Evolutionary conservation across 2,888 invertebrate species (phyloP).

Genomic region (Poecilobothrus nobilitatus): DNA sequence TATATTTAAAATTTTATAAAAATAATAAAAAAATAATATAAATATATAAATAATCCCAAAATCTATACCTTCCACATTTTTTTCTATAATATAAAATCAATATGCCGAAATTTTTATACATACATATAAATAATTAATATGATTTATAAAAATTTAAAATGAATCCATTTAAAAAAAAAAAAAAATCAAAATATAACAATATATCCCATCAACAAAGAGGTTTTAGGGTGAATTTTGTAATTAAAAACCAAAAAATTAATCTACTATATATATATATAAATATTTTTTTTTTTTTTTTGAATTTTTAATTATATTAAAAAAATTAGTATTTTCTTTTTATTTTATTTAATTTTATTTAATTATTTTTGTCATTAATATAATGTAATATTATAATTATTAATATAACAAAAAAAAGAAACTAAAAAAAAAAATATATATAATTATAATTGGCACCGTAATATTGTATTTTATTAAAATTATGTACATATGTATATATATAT

Average conservation of each 20-base stretch:
- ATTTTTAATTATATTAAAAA: slow-evolving; percentile 34
- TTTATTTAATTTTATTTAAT: not conserved
- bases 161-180: slow-evolving; percentile 9
- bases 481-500: not conserved
- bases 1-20: not conserved
- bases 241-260: slow-evolving; percentile 25
- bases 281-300: slow-evolving; percentile 27
- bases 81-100: slow-evolving; percentile 16
- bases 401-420: not conserved
- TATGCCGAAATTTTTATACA: slow-evolving; percentile 15
- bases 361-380: not conserved
- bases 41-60: not conserved
- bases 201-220: slow-evolving; percentile 36
- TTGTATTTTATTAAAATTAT: not conserved
- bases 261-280: slow-evolving; percentile 20
- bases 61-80: slow-evolving; percentile 25
- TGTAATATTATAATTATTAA: not conserved
- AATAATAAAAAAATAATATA: not conserved
- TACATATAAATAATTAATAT: not conserved
- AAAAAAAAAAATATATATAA: not conserved
- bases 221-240: slow-evolving; percentile 45
- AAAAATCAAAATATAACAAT: slow-evolving; percentile 23
- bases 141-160: not conserved
- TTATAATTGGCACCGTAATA: not conserved
- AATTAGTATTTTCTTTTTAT: slow-evolving; percentile 16